These are phyloP conservation scores for Daktulosphaira vitifoliae DNA, from an alignment of 1,140 invertebrate genomes.

Conservation along the genomic window DNA sequence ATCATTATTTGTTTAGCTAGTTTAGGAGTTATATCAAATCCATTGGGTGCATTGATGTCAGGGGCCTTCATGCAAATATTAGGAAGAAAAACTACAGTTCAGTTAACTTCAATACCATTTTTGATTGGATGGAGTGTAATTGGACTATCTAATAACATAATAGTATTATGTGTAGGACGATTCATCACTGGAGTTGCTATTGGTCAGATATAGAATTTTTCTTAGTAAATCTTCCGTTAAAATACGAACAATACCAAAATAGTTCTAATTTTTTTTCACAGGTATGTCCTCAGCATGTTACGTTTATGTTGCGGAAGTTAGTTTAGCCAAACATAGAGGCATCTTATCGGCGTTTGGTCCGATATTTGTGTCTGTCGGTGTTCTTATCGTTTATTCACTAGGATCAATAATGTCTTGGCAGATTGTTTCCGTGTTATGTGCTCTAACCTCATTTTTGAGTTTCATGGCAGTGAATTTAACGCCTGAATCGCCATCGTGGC, in stretches of 20 bases:
- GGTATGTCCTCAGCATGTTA: constrained; percentile 43
- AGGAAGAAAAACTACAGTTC: constrained; percentile 61
- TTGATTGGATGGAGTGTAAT: constrained; percentile 60
- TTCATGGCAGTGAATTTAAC: constrained; percentile 52
- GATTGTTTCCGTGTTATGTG: constrained; percentile 37
- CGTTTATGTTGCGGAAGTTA: constrained; percentile 42
- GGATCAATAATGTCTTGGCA: constrained; percentile 45
- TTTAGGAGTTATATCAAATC: constrained; percentile 62
- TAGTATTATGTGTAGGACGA: constrained; percentile 38
- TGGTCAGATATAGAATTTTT: too few relatives aligned
- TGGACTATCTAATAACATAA: constrained; percentile 36
- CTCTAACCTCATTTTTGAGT: constrained; percentile 36
- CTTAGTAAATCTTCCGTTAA: too few relatives aligned
- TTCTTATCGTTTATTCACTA: constrained; percentile 46
- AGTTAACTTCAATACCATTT: constrained; percentile 62
- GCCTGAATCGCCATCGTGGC: constrained; percentile 60
- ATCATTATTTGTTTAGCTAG: constrained; percentile 58
- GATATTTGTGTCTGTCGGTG: constrained; percentile 48
- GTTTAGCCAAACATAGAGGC: constrained; percentile 40
- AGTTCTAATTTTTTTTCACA: constrained; percentile 36
- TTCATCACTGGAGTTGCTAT: constrained; percentile 40
- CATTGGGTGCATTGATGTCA: constrained; percentile 57
- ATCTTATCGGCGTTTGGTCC: constrained; percentile 44
- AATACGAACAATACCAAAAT: too few relatives aligned
- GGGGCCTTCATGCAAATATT: constrained; percentile 58